phyloP scores from a whole-genome alignment of 2,888 invertebrate species.

The Drosophila kambysellisi region DNA sequence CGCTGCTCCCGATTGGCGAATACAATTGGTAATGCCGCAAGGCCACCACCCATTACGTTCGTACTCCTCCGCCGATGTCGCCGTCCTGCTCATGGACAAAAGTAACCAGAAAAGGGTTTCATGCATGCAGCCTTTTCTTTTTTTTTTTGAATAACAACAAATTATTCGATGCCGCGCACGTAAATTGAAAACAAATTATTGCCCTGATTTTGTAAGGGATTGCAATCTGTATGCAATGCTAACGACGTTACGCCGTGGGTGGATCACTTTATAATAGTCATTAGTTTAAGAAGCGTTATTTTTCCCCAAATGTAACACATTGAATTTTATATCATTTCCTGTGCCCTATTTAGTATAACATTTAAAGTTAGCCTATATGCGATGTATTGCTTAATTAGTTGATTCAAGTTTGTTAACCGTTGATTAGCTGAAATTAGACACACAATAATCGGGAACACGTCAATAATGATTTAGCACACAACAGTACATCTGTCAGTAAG shows the following conservation, averaged over 20 bases:
- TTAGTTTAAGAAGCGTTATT: conserved; percentile 67
- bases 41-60: conserved; percentile 84
- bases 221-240: conserved; percentile 6
- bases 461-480: conserved; percentile 17
- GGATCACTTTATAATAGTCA: conserved; percentile 15
- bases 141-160: conserved; percentile 13
- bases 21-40: conserved; percentile 79
- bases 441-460: conserved; percentile 17
- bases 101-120: conserved; percentile 19
- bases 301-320: conserved; percentile 56
- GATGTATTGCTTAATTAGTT: conserved; percentile 44
- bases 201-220: conserved; percentile 5
- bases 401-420: conserved; percentile 34
- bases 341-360: conserved; percentile 27
- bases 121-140: background rate
- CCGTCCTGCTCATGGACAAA: conserved; percentile 50
- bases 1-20: conserved; percentile 51
- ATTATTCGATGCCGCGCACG: conserved; percentile 1
- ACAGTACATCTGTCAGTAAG: background rate
- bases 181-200: background rate
- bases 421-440: conserved; percentile 49
- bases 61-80: conserved; percentile 52
- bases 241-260: background rate
- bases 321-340: conserved; percentile 22
- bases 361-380: conserved; percentile 23